Evolutionary conservation across 2,888 invertebrate species (phyloP), one percentile per base, ranked within the genome.

Genomic region (Meiosimyza platycephala): DNA sequence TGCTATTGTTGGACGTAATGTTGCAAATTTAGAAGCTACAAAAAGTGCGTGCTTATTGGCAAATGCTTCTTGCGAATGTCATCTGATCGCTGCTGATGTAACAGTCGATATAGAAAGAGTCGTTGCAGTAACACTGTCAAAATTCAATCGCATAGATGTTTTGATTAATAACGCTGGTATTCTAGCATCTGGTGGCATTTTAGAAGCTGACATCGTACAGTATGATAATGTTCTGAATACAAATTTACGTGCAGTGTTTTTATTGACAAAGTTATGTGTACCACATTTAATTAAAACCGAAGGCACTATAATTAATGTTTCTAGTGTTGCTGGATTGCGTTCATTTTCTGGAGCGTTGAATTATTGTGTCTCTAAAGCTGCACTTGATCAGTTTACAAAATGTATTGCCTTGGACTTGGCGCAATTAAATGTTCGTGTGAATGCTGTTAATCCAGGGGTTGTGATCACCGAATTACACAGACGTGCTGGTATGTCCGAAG

Each of bases 361-460:
- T 11, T 99, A 99, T 85, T 92, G 93, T 79, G 93, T 98, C 90
- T 96, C 96, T 4, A 99, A 99, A 89, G 90, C 96, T 40, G 96
- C 97, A 3, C 85, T 98, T 13, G 98, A 99, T 88, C 97, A 98
- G 84, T 93, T 99, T 79, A 98, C 98, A 0, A 90, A 79, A 84
- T 96, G 96, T 85, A 89, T 92, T 7, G 95, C 98, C 9, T 86
- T 99, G 50, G 98, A 95, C 80, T 86, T 95, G 74, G 95, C 92
- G 51, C 84, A 90, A 0, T 92, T 93, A 85, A 91, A 92, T 78
- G 94, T 97, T 0, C 89, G 97, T 52, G 96, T 96, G 0, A 98
- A 97, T 85, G 91, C 94, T 68, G 96, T 97, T 0, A 96, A 96
- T 87, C 98, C 98, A 60, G 98, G 97, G 33, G 96, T 98, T 0